Conservation (phyloP, 2,888 invertebrate species). For the Lypha dubia region DNA sequence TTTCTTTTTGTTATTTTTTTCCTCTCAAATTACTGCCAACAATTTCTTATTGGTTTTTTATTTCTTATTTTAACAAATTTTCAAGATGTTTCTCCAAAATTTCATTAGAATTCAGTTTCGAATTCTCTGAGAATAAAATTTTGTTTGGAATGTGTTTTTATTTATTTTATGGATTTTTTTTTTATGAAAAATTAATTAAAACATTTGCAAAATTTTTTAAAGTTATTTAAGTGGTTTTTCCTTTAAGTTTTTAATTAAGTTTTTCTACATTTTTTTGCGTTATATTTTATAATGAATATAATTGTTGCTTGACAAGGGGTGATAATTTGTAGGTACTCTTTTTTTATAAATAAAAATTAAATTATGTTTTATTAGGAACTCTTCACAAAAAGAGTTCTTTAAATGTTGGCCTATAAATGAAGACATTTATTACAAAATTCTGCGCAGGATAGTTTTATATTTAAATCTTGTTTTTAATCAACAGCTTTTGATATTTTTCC, state of each 20-base stretch:
- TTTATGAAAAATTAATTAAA: constrained; percentile 11
- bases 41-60: constrained; percentile 59
- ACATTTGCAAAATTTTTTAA: constrained; percentile 28
- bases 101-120: constrained; percentile 28
- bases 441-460: too few relatives aligned
- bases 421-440: too few relatives aligned
- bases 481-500: too few relatives aligned
- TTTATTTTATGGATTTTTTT: not conserved
- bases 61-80: constrained; percentile 56
- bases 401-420: too few relatives aligned
- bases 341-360: not conserved
- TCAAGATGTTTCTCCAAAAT: constrained; percentile 20
- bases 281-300: not conserved
- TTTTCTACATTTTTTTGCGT: not conserved
- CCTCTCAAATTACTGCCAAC: constrained; percentile 43
- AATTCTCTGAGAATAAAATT: constrained; percentile 42
- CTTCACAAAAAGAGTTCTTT: too few relatives aligned
- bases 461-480: too few relatives aligned
- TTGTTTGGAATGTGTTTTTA: constrained; percentile 24
- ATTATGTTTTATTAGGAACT: too few relatives aligned
- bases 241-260: not conserved
- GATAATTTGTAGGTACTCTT: not conserved
- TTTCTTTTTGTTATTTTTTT: not conserved
- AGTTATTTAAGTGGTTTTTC: not conserved
- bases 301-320: not conserved